A percentile compares a stretch with the other conserved stretches of the same genome.
phyloP scores from a whole-genome alignment of 2,797 vertebrate genomes.

The Tinamus major region DNA sequence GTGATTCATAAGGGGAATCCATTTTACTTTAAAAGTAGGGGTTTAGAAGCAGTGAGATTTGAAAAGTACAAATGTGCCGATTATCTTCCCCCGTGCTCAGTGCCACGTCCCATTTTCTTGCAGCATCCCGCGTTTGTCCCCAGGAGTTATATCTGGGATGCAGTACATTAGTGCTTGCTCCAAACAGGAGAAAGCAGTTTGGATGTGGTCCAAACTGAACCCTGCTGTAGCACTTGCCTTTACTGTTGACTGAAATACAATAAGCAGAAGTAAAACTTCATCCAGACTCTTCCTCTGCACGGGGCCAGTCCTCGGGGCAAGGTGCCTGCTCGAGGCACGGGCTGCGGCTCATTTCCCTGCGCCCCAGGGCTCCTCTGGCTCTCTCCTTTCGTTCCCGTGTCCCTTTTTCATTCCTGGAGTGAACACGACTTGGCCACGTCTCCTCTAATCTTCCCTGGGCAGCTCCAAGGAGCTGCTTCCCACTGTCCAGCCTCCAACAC shows the following conservation, averaged over 20 bases:
- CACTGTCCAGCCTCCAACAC: not conserved
- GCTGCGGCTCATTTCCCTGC: not conserved
- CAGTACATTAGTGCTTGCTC: conserved; percentile 32
- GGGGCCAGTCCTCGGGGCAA: rapidly evolving
- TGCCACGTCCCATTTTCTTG: not conserved
- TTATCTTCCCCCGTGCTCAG: not conserved
- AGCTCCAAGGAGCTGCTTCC: not conserved
- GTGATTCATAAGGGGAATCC: not conserved
- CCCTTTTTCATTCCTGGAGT: not conserved
- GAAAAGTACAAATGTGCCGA: not conserved
- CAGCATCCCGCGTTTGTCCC: conserved; percentile 14
- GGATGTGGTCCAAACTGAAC: conserved; percentile 48
- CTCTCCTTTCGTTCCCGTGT: not conserved
- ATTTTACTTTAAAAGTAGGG: not conserved
- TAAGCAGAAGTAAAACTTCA: not conserved
- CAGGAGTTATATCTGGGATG: conserved; percentile 23
- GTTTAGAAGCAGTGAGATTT: not conserved
- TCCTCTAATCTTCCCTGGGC: not conserved
- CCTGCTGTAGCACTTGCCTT: not conserved
- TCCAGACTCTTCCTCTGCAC: not conserved
- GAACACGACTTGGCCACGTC: not conserved
- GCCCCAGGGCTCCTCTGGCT: not conserved
- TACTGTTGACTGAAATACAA: not conserved
- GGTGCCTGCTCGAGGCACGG: not conserved
- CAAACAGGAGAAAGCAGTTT: conserved; percentile 61